These are phyloP conservation scores for Zoanthus gigantus DNA, from an alignment of 92 coral and sea anemone species.

Conservation along the genomic window DNA sequence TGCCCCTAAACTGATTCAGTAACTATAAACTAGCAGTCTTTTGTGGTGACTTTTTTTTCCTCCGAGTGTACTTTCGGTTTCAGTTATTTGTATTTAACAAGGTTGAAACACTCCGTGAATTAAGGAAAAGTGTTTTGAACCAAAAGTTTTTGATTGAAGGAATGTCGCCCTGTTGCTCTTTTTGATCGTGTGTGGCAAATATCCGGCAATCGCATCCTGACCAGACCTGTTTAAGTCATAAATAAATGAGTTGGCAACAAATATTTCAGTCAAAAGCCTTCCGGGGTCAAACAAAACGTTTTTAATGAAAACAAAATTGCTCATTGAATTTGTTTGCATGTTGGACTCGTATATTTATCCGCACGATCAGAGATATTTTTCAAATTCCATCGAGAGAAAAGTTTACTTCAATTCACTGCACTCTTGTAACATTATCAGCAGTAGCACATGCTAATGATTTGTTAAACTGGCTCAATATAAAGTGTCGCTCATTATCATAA, in stretches of 20 bases:
- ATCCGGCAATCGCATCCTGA: not conserved
- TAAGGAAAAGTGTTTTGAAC: not conserved
- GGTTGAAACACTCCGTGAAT: not conserved
- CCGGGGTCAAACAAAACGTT: slow-evolving; percentile 26
- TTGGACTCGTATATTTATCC: not conserved
- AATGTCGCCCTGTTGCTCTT: not conserved
- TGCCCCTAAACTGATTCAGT: too few species aligned
- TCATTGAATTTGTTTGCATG: not conserved
- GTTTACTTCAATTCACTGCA: not conserved
- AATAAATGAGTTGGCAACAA: not conserved
- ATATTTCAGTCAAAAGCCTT: not conserved
- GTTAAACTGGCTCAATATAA: too few species aligned
- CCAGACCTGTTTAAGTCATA: not conserved
- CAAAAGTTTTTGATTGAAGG: not conserved
- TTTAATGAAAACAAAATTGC: not conserved
- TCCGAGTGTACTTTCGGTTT: too few species aligned
- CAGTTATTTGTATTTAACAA: too few species aligned
- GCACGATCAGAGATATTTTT: not conserved
- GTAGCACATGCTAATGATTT: too few species aligned
- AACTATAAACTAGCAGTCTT: too few species aligned
- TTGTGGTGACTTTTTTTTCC: too few species aligned
- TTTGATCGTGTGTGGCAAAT: slow-evolving; percentile 2
- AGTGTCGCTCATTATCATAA: too few species aligned
- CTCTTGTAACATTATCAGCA: not conserved
- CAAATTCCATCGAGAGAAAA: slow-evolving; percentile 25